Base-by-base conservation (phyloP, 1,140 invertebrate genomes). In the Trichoplusia ni region DNA sequence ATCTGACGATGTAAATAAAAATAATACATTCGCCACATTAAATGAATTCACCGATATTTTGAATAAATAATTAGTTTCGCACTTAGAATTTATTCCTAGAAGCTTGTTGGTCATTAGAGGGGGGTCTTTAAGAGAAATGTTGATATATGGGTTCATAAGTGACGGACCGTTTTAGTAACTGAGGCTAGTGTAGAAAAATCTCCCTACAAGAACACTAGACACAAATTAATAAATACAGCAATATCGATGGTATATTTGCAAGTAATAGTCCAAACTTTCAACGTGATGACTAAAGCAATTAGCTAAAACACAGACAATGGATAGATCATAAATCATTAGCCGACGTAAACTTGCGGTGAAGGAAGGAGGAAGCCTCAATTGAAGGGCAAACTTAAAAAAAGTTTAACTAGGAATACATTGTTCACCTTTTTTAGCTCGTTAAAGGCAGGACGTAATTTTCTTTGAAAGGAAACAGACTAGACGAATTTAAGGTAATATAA, bases 1-100 rank as follows among this genome's bases (percentile, higher is more conserved):
- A 44, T 44, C 38, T 23, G 25, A 44, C 44, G n/a, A 61, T 67
- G n/a, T 60, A 51, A 13, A 42, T 63, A 63, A n/a, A n/a, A 42
- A 42, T 33, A 64, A 47, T 46, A 9, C 4, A 18, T 31, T 44
- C 37, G 37, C 42, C 14, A 5, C n/a, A n/a, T 53, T 46, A 33
- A 23, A 38, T 16, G 21, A 14, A 9, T 16, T 27, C 18, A 19
- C 33, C 6, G 51, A 54, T 54, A 38, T 54, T 31, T 13, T 27
- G 13, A 16, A 16, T 49, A 49, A 18, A 18, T 31, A 49, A 49
- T 29, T 16, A 16, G 18, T 47, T 5, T 31, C 14, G 29, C 8
- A 16, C 11, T 33, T 5, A 11, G 35, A 14, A 11, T 16, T n/a
- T n/a, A n/a, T n/a, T n/a, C n/a, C n/a, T n/a, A n/a, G n/a, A n/a